Percentiles rank a stretch among this genome's conserved stretches.
Evolutionary conservation across 2,797 vertebrate genomes (phyloP).

Genomic region (Gallinago solitaria): DNA sequence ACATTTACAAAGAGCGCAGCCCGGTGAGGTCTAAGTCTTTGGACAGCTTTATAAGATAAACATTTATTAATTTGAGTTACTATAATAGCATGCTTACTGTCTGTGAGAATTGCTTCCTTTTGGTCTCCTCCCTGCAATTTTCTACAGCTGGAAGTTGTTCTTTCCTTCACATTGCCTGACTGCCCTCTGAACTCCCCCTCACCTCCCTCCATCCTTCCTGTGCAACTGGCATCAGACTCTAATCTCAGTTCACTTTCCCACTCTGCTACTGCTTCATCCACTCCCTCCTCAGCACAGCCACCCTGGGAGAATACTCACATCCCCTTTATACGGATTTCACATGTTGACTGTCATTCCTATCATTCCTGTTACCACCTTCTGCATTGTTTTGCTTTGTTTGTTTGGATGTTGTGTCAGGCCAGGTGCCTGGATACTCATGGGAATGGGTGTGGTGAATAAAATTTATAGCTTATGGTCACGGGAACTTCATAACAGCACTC

Average conservation of each 20-base stretch:
- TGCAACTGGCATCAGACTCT: background rate
- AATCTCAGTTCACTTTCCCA: background rate
- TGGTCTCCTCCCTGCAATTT: constrained; percentile 47
- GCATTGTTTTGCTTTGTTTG: background rate
- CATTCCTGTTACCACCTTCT: background rate
- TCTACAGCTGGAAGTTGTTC: constrained; percentile 53
- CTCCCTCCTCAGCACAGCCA: background rate
- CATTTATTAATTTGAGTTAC: constrained; percentile 35
- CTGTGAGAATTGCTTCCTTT: constrained; percentile 50
- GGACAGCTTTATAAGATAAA: constrained; percentile 23
- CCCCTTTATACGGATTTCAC: background rate
- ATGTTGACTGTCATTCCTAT: background rate
- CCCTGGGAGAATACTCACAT: background rate
- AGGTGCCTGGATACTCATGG: constrained; percentile 14
- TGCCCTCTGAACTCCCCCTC: constrained; percentile 43
- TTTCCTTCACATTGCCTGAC: constrained; percentile 37
- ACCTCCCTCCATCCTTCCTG: constrained; percentile 52
- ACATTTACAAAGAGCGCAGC: background rate
- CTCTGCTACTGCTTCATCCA: background rate
- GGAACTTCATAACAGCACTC: background rate
- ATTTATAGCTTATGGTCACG: background rate
- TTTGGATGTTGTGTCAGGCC: background rate
- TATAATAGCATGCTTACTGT: constrained; percentile 12
- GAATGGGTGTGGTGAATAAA: background rate
- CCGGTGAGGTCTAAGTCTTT: background rate